These are phyloP conservation scores for Cinara cedri DNA, from an alignment of 2,888 invertebrate species.

Conservation along the genomic window DNA sequence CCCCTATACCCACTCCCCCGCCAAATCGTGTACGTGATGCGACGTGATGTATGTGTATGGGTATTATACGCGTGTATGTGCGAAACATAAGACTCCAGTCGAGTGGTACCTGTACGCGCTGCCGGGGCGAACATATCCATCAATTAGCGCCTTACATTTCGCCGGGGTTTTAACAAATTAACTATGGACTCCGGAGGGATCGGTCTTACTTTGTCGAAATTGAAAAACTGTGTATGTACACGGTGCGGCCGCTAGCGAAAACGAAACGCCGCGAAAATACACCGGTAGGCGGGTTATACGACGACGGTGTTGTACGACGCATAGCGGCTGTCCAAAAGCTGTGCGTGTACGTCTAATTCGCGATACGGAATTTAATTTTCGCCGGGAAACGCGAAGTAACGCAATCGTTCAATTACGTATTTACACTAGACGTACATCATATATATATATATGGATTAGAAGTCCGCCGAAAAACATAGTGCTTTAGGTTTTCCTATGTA, in stretches of 20 bases:
- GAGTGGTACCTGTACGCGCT: too few relatives aligned
- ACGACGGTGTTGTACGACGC: too few relatives aligned
- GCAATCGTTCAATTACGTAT: too few relatives aligned
- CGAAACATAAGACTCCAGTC: background rate
- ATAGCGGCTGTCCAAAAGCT: too few relatives aligned
- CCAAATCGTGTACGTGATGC: background rate
- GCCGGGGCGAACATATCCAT: slow-evolving; percentile 47
- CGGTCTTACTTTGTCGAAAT: slow-evolving; percentile 54
- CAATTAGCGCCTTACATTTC: slow-evolving; percentile 48
- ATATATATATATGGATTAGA: too few relatives aligned
- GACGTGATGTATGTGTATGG: background rate
- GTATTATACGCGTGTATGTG: too few relatives aligned
- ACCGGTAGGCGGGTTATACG: too few relatives aligned
- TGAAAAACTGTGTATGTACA: slow-evolving; percentile 25
- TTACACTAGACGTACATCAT: too few relatives aligned
- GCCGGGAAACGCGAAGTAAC: too few relatives aligned
- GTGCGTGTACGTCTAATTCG: background rate
- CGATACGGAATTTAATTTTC: background rate
- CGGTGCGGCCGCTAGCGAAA: background rate
- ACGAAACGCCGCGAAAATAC: background rate
- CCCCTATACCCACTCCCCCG: background rate
- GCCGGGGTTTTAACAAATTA: slow-evolving; percentile 41
- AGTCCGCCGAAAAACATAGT: too few relatives aligned
- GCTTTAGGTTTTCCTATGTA: too few relatives aligned
- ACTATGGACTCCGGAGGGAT: slow-evolving; percentile 25